These are phyloP conservation scores for Numenius arquata DNA, from an alignment of 2,113 vertebrate species.

Conservation along the genomic window DNA sequence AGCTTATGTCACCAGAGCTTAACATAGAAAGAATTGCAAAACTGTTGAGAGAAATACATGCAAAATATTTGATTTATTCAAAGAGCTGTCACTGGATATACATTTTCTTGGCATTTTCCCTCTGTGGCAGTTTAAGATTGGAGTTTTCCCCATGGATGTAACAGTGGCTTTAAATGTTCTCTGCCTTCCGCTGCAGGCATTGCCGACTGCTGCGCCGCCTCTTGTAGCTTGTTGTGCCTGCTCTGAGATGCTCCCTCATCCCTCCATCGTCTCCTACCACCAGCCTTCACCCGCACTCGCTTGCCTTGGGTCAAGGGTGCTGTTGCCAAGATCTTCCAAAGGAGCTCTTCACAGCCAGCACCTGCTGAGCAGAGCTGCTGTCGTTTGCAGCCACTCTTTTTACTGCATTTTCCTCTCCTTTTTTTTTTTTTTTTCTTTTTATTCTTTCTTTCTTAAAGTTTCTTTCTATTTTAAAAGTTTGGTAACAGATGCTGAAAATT, in stretches of 20 bases:
- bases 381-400: accelerated
- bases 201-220: neutral
- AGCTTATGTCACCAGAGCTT: neutral
- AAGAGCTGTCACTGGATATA: neutral
- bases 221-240: neutral
- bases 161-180: neutral
- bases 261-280: accelerated
- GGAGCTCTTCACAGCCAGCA: neutral
- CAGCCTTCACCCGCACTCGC: neutral
- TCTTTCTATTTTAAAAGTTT: neutral
- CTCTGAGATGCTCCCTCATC: neutral
- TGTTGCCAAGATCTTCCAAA: neutral
- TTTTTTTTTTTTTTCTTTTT: neutral
- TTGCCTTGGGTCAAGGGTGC: neutral
- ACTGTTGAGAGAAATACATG: neutral
- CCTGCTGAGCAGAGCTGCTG: neutral
- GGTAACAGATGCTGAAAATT: neutral
- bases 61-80: neutral
- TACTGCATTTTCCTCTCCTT: neutral
- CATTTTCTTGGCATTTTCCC: neutral
- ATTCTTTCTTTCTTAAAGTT: neutral
- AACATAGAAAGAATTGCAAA: neutral
- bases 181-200: neutral
- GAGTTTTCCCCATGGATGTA: neutral
- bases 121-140: neutral